Evolutionary conservation across 1,140 invertebrate genomes (phyloP), one percentile per base, ranked within the genome.

Genomic region (Papilio polyxenes): DNA sequence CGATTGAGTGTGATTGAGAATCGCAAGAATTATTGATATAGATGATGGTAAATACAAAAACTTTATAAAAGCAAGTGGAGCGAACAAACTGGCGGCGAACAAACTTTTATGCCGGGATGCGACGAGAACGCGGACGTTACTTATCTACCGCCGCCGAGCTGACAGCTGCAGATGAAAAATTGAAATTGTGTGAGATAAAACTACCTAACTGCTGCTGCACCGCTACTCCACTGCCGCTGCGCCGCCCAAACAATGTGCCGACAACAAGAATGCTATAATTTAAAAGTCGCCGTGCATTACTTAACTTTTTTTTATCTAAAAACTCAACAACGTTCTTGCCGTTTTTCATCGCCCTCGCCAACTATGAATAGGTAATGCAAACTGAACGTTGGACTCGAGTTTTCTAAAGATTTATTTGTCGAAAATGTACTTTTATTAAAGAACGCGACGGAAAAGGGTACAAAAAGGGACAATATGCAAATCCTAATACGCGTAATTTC

Each of bases 101-200:
- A 94, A 93, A 94, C 89, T 94, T 93, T 91, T 89, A 89, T 88
- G 90, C 88, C 85, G 91, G 89, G 89, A 87, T 82, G 83, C 85
- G 86, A 86, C 86, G 85, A 85, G 85, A 87, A 88, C 88, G 91
- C 89, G 90, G 86, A 89, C 91, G 92, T 93, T 93, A 93, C 92
- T 93, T 94, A 94, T 94, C 92, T 94, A 86, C 89, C 89, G 88
- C 87, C 90, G 90, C 87, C 87, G 89, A 86, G 92, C 92, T 92
- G 92, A 94, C 92, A 93, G 92, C 91, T 92, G 90, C 92, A 94
- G 91, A 94, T 94, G 92, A 94, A 94, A 93, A 94, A 94, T 94
- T 94, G 92, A 94, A 94, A 94, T 94, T 93, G 92, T 93, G 90
- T 88, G 92, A 93, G 92, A 94, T 94, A 94, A 93, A 94, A 93